These are phyloP conservation scores for Sebastiscus albofasciatus DNA, from an alignment of 2,797 vertebrate genomes.

Conservation along the genomic window DNA sequence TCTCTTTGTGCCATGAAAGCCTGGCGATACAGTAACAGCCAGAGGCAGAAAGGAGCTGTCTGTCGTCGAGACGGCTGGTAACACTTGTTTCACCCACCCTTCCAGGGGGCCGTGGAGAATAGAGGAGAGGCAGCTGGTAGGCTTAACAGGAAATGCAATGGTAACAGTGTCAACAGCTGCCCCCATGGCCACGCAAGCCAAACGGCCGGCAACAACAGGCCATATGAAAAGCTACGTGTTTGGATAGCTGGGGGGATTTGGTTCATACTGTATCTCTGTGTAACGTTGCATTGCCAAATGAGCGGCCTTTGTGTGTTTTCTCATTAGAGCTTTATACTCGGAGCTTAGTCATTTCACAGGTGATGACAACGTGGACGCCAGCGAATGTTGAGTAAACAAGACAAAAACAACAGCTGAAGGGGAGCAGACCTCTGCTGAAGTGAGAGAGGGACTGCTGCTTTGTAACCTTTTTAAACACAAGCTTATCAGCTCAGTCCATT, in stretches of 20 bases:
- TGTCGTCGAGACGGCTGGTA: conserved; percentile 87
- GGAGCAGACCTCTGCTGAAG: conserved; percentile 27
- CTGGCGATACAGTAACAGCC: conserved; percentile 80
- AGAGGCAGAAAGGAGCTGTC: conserved; percentile 88
- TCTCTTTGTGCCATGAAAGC: conserved; percentile 82
- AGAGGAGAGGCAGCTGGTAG: conserved; percentile 88
- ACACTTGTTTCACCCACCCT: conserved; percentile 83
- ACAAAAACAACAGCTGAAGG: conserved; percentile 76
- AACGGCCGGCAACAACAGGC: conserved; percentile 83
- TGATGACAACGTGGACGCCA: conserved; percentile 84
- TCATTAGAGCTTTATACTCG: conserved; percentile 79
- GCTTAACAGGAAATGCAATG: conserved; percentile 86
- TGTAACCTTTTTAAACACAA: conserved; percentile 29
- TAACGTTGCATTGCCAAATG: conserved; percentile 54
- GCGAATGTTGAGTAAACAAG: conserved; percentile 80
- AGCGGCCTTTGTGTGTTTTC: conserved; percentile 77
- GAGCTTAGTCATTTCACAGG: conserved; percentile 85
- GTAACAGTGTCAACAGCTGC: conserved; percentile 89
- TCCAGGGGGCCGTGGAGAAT: conserved; percentile 80
- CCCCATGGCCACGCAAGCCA: conserved; percentile 80
- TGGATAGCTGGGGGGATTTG: conserved; percentile 84
- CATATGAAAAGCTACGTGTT: conserved; percentile 77
- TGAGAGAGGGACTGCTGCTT: conserved; percentile 27
- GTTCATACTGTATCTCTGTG: conserved; percentile 66
- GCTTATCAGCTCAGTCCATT: not conserved